Conservation (phyloP, 2,113 vertebrate species). For the Nibea albiflora region DNA sequence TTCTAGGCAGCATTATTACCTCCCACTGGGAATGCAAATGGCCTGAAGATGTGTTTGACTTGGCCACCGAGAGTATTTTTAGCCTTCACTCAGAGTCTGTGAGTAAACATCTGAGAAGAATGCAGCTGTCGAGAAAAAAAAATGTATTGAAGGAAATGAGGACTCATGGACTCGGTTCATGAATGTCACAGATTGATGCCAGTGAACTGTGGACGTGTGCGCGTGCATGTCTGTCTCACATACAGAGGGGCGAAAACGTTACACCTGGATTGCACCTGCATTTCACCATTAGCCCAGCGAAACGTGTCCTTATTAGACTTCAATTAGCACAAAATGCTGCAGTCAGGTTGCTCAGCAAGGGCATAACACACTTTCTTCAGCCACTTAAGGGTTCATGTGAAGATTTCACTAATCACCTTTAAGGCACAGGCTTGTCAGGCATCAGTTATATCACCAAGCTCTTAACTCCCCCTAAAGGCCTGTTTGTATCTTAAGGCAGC, state of each 20-base stretch:
- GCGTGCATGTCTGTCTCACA: not conserved
- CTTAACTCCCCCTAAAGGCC: not conserved
- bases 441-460: not conserved
- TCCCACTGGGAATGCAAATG: conserved; percentile 26
- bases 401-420: not conserved
- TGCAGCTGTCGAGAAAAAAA: conserved; percentile 3
- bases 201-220: not conserved
- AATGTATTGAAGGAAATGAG: conserved; percentile 35
- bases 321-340: not conserved
- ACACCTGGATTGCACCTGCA: not conserved
- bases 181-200: conserved; percentile 28
- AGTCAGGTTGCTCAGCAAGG: not conserved
- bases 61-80: conserved; percentile 37
- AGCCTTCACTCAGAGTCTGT: conserved; percentile 16
- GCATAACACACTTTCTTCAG: not conserved
- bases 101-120: conserved; percentile 32
- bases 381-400: not conserved
- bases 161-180: conserved; percentile 36
- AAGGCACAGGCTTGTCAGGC: not conserved
- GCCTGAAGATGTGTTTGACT: conserved; percentile 36
- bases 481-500: not conserved
- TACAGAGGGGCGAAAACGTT: not conserved
- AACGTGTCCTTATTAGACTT: not conserved
- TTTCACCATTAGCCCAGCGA: not conserved
- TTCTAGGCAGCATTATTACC: conserved; percentile 19